These are phyloP conservation scores for Parelbella ahira DNA, from an alignment of 2,888 invertebrate species.

Conservation along the genomic window DNA sequence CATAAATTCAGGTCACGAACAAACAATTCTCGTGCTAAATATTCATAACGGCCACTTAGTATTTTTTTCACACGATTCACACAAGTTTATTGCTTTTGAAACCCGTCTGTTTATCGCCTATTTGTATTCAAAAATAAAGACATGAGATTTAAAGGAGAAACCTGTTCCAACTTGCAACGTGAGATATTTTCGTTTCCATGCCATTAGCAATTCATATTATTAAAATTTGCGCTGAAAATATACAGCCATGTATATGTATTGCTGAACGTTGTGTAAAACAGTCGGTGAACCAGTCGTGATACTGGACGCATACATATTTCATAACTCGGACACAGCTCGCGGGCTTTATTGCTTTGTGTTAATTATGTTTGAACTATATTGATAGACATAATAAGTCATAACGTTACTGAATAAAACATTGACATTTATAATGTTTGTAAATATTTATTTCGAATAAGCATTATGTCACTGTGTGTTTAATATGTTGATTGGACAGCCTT, in stretches of 20 bases:
- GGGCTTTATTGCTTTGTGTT: too few relatives aligned
- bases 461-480: slow-evolving; percentile 1
- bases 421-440: not conserved
- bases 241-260: too few relatives aligned
- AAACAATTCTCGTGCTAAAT: slow-evolving; percentile 52
- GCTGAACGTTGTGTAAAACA: too few relatives aligned
- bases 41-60: slow-evolving; percentile 45
- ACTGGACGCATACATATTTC: too few relatives aligned
- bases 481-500: slow-evolving; percentile 16
- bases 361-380: too few relatives aligned
- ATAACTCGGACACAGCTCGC: too few relatives aligned
- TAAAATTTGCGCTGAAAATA: slow-evolving; percentile 1
- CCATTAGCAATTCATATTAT: slow-evolving; percentile 15
- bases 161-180: slow-evolving; percentile 11
- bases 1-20: slow-evolving; percentile 66
- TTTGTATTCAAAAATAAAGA: slow-evolving; percentile 25
- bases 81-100: slow-evolving; percentile 26
- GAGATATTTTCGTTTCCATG: not conserved
- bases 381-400: too few relatives aligned
- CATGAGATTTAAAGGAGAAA: slow-evolving; percentile 15
- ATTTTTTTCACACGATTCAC: slow-evolving; percentile 35
- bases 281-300: too few relatives aligned
- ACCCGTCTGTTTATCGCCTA: slow-evolving; percentile 29
- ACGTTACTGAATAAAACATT: too few relatives aligned
- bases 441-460: slow-evolving; percentile 1